Evolutionary conservation across 2,113 vertebrate genomes (phyloP).

Genomic region (Talpa occidentalis): DNA sequence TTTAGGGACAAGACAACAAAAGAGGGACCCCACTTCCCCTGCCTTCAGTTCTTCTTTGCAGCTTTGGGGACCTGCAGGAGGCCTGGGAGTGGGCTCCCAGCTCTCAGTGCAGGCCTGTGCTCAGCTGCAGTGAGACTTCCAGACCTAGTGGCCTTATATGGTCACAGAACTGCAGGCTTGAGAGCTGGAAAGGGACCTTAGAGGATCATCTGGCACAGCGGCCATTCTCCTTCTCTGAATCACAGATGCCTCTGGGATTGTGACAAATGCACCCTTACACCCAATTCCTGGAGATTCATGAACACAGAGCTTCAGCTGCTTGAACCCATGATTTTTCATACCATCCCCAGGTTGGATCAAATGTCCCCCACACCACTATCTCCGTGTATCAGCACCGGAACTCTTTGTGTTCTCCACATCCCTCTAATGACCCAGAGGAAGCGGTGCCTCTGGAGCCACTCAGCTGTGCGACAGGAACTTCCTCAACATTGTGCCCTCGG

Average conservation of each 20-base stretch:
- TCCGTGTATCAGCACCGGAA: not conserved
- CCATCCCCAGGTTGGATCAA: not conserved
- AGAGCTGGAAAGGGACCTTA: conserved; percentile 55
- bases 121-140: conserved; percentile 44
- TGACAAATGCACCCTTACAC: not conserved
- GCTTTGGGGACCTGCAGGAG: not conserved
- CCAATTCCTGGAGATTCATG: not conserved
- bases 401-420: not conserved
- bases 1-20: not conserved
- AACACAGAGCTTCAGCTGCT: not conserved
- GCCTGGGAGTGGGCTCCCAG: not conserved
- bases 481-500: not conserved
- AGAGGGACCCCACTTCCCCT: not conserved
- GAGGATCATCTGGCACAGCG: conserved; percentile 23
- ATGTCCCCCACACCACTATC: not conserved
- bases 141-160: conserved; percentile 71
- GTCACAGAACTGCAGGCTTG: conserved; percentile 65
- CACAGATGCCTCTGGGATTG: conserved; percentile 16
- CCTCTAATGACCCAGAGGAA: not conserved
- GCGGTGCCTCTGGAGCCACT: not conserved
- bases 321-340: not conserved
- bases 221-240: conserved; percentile 20
- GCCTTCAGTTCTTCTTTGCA: not conserved
- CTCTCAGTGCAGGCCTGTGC: not conserved
- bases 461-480: not conserved